A percentile compares a stretch with the other conserved stretches of the same genome.
phyloP scores from a whole-genome alignment of 2,888 invertebrate genomes.

The Epinotia nisella region DNA sequence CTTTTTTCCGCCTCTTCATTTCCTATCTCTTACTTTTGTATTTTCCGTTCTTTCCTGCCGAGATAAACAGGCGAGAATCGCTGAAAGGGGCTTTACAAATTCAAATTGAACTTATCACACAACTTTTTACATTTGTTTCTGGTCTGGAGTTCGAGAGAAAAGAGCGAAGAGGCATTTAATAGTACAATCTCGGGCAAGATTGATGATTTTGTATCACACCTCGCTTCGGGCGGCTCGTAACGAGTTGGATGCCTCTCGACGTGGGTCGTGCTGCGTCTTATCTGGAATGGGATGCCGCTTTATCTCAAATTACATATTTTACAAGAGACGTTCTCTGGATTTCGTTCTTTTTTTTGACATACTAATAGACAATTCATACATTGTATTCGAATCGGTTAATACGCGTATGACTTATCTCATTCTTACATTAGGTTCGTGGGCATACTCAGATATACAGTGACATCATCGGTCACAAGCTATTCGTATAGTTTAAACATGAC shows the following conservation, averaged over 20 bases:
- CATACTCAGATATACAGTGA: neutral
- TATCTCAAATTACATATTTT: conserved; percentile 85
- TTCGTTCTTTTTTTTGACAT: conserved; percentile 65
- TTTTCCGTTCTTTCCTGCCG: conserved; percentile 81
- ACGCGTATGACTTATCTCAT: neutral
- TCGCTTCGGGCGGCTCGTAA: conserved; percentile 84
- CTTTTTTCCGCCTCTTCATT: conserved; percentile 85
- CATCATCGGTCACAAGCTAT: neutral
- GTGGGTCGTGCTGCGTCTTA: conserved; percentile 82
- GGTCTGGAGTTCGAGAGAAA: conserved; percentile 82
- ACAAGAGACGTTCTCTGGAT: conserved; percentile 77
- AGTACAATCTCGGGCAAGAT: conserved; percentile 84
- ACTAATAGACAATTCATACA: conserved; percentile 32
- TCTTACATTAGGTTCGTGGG: neutral
- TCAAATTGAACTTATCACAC: conserved; percentile 86
- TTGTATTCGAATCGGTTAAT: neutral
- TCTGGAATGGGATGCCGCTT: conserved; percentile 83
- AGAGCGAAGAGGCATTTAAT: conserved; percentile 84
- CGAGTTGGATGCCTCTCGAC: conserved; percentile 81
- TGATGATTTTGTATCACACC: conserved; percentile 86
- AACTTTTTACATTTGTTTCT: conserved; percentile 86
- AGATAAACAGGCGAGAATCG: conserved; percentile 85
- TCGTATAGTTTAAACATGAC: neutral
- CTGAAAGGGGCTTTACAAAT: conserved; percentile 85
- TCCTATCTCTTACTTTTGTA: conserved; percentile 85